Base-by-base conservation (phyloP, 1,140 invertebrate genomes). In the Mercenaria mercenaria region DNA sequence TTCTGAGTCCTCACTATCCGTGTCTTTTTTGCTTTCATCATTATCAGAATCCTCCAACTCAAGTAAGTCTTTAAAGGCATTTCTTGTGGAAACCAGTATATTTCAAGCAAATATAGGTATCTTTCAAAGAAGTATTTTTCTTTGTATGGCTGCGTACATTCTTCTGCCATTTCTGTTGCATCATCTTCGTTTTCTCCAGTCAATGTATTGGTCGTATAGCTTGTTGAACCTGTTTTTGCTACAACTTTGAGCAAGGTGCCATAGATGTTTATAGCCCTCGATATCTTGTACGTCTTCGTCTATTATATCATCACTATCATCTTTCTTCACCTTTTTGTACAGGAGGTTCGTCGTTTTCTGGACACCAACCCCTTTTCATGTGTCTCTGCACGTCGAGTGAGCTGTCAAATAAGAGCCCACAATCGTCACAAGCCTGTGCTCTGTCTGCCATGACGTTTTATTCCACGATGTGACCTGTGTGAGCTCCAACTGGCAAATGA, bases 151-250 rank as follows among this genome's bases (percentile, higher is more conserved):
- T 47, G 59, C 34, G 26, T 29, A 84, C 81, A 32, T 29, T 84
- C 47, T 29, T 50, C 39, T 69, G 37, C 61, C 61, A 84, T 67
- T 47, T 67, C 61, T 47, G 23, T 47, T 69, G 61, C 41, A 15
- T 69, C 39, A 34, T 84, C 81, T 67, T 83, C 26, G 26, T 52
- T 83, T 83, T 83, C 56, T 41, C 64, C 64, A 10, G 61, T 83
- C 59, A 43, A 83, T 83, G 61, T 47, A 41, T 47, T 61, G 52
- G 39, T 83, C 61, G 47, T 83, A 83, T 26, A 83, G 39, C 39
- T 83, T 83, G 56, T 83, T 41, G 47, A 41, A 83, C 47, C 41
- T 83, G 34, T 64, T 34, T 43, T 64, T 83, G 41, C 39, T 41
- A n/a, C 39, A 43, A 2, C 20, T 83, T 83, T 83, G 4, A 41